Conservation (phyloP, 2,888 invertebrate genomes). For the Trissonchulus sp. region DNA sequence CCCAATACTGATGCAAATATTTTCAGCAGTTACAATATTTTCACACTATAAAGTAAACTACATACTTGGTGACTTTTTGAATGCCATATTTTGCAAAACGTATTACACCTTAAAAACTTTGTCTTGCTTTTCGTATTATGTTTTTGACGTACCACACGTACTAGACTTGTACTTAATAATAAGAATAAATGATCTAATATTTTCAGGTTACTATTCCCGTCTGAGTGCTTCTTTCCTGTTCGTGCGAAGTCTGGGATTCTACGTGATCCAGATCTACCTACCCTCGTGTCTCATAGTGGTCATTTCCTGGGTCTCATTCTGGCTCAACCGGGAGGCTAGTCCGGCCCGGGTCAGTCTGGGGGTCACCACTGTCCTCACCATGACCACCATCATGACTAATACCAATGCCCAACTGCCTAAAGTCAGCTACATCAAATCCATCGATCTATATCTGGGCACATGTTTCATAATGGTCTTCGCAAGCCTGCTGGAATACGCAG, state of each 20-base stretch:
- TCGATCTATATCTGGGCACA: slow-evolving; percentile 92
- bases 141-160: too few relatives aligned
- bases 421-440: slow-evolving; percentile 94
- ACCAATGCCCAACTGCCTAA: slow-evolving; percentile 93
- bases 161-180: too few relatives aligned
- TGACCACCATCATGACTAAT: slow-evolving; percentile 70
- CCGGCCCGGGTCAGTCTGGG: slow-evolving; percentile 45
- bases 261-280: slow-evolving; percentile 52
- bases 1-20: too few relatives aligned
- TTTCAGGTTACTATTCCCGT: slow-evolving; percentile 52
- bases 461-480: slow-evolving; percentile 99
- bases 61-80: too few relatives aligned
- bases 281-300: slow-evolving; percentile 50
- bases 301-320: slow-evolving; percentile 50
- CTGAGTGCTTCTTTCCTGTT: slow-evolving; percentile 50
- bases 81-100: too few relatives aligned
- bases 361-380: slow-evolving; percentile 60
- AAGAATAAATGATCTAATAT: too few relatives aligned
- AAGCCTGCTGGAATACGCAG: slow-evolving; percentile 91
- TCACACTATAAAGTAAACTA: too few relatives aligned
- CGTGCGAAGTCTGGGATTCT: slow-evolving; percentile 51
- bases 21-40: too few relatives aligned
- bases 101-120: too few relatives aligned
- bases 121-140: too few relatives aligned
- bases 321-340: slow-evolving; percentile 47